Conservation (phyloP, 1,140 invertebrate genomes). For the Anoplophora glabripennis region DNA sequence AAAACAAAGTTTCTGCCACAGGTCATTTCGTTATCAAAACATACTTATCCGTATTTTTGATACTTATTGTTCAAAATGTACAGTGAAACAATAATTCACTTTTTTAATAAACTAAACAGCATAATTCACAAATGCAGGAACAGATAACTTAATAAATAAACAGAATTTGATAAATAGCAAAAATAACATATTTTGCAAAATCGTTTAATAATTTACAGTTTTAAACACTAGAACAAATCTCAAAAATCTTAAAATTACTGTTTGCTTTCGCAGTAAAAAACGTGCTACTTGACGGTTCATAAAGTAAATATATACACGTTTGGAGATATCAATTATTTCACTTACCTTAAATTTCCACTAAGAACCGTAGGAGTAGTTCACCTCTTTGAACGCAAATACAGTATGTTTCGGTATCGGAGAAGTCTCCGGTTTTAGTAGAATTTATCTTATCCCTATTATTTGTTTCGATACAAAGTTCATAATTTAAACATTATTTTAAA, state of each 20-base stretch:
- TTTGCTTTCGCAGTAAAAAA: background rate
- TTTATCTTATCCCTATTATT: constrained; percentile 13
- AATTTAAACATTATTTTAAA: constrained; percentile 4
- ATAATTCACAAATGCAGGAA: too few species aligned
- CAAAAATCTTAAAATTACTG: background rate
- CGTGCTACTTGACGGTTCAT: background rate
- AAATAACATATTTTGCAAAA: too few species aligned
- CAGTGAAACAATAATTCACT: too few species aligned
- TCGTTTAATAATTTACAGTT: too few species aligned
- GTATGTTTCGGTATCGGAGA: background rate
- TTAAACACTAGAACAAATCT: too few species aligned
- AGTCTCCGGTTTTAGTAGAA: constrained; percentile 2
- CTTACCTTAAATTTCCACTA: background rate
- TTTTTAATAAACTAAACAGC: too few species aligned
- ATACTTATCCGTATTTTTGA: too few species aligned
- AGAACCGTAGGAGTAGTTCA: background rate
- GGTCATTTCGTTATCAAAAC: too few species aligned
- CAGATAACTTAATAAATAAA: too few species aligned
- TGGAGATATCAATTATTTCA: background rate
- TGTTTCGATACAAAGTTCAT: constrained; percentile 17
- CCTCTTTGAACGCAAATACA: background rate
- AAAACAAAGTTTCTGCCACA: too few species aligned
- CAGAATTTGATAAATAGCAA: too few species aligned
- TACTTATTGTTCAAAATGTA: too few species aligned
- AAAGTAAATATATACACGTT: background rate